Percentiles rank a stretch among this genome's conserved stretches.
These are phyloP conservation scores for Chionodraco myersi DNA, from an alignment of 2,113 vertebrate genomes.

Conservation along the genomic window DNA sequence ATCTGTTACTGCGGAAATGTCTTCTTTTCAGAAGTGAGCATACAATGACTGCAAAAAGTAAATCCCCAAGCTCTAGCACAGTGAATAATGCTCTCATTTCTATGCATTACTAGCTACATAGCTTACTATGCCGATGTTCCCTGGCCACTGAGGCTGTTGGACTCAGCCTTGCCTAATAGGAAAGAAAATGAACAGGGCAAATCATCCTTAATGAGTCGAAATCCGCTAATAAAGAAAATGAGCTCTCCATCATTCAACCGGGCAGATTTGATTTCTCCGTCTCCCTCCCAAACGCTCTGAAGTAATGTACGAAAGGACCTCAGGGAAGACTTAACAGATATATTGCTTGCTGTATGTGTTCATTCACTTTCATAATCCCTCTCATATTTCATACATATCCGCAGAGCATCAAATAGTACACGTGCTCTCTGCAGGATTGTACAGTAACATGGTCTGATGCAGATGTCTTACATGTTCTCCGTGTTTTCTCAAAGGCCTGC, in stretches of 20 bases:
- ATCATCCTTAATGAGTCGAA: slow-evolving; percentile 67
- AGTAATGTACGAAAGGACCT: slow-evolving; percentile 54
- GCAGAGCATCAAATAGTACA: slow-evolving; percentile 42
- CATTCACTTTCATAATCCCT: slow-evolving; percentile 57
- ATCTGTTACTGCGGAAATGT: slow-evolving; percentile 5
- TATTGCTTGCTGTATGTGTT: slow-evolving; percentile 38
- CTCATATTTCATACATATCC: slow-evolving; percentile 61
- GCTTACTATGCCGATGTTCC: slow-evolving; percentile 8
- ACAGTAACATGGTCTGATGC: slow-evolving; percentile 16
- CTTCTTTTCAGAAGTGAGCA: not conserved
- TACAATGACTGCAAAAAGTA: slow-evolving; percentile 10
- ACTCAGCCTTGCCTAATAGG: slow-evolving; percentile 32
- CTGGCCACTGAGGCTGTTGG: slow-evolving; percentile 23
- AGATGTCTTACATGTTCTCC: slow-evolving; percentile 12
- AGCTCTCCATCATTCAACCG: slow-evolving; percentile 58
- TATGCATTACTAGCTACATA: slow-evolving; percentile 16
- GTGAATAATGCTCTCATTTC: slow-evolving; percentile 25
- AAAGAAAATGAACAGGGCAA: slow-evolving; percentile 52
- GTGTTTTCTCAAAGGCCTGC: slow-evolving; percentile 24
- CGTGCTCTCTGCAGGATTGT: slow-evolving; percentile 36
- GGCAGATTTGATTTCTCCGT: slow-evolving; percentile 57
- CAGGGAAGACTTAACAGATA: slow-evolving; percentile 60
- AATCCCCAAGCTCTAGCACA: slow-evolving; percentile 19
- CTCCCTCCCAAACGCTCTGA: slow-evolving; percentile 43
- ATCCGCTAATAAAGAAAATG: slow-evolving; percentile 65